These are phyloP conservation scores for Cyphotilapia sp. DNA, from an alignment of 2,113 vertebrate genomes.

Conservation along the genomic window DNA sequence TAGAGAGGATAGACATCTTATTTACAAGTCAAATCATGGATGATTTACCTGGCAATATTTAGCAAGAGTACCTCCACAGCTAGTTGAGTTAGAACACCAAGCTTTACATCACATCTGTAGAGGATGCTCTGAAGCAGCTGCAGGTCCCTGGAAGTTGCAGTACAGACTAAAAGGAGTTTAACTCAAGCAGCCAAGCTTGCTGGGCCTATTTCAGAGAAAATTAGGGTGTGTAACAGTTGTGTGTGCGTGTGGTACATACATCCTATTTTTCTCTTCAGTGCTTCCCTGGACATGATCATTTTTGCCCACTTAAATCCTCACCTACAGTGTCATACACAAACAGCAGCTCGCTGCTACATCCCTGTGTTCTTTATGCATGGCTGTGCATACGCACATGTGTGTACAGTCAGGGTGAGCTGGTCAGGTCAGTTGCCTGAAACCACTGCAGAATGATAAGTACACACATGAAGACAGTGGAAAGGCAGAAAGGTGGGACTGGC, in stretches of 20 bases:
- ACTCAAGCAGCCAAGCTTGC: slow-evolving; percentile 46
- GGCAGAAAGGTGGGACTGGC: background rate
- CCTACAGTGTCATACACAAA: slow-evolving; percentile 25
- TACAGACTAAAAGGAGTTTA: slow-evolving; percentile 39
- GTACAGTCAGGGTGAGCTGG: background rate
- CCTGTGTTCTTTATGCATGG: background rate
- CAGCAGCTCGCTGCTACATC: background rate
- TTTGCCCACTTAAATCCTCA: slow-evolving; percentile 33
- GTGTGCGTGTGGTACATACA: background rate
- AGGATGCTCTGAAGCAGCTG: background rate
- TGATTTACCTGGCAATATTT: slow-evolving; percentile 24
- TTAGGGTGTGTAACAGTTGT: background rate
- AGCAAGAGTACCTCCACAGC: background rate
- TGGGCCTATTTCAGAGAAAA: slow-evolving; percentile 38
- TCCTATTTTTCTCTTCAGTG: slow-evolving; percentile 50
- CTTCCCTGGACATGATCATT: slow-evolving; percentile 33
- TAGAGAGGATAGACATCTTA: slow-evolving; percentile 22
- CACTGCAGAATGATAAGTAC: background rate
- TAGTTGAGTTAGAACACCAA: background rate
- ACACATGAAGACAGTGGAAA: background rate
- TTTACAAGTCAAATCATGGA: slow-evolving; percentile 53
- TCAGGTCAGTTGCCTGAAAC: background rate
- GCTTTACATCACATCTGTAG: background rate
- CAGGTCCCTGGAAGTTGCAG: background rate
- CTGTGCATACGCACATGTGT: background rate